Evolutionary conservation across 2,888 invertebrate genomes (phyloP).

Genomic region (Hemicrepidius hirtus): DNA sequence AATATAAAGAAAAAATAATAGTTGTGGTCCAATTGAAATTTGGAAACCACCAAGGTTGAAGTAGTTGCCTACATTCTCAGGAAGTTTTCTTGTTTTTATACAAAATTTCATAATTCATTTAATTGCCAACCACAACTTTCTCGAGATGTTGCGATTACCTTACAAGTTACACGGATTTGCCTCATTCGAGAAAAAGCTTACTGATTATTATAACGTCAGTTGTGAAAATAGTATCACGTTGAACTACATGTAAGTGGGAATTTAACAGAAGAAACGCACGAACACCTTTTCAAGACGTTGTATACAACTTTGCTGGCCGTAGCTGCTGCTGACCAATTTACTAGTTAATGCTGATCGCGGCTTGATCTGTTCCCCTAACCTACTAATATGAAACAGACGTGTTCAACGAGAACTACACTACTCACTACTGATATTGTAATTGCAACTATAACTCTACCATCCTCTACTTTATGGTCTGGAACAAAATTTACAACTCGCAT

Average conservation of each 20-base stretch:
- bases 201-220: slow-evolving; percentile 29
- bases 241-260: slow-evolving; percentile 23
- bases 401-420: slow-evolving; percentile 43
- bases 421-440: slow-evolving; percentile 10
- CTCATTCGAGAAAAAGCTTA: slow-evolving; percentile 26
- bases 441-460: slow-evolving; percentile 13
- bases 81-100: neutral
- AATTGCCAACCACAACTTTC: slow-evolving; percentile 26
- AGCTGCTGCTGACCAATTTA: slow-evolving; percentile 47
- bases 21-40: too few relatives aligned
- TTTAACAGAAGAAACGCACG: slow-evolving; percentile 45
- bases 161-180: slow-evolving; percentile 25
- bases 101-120: slow-evolving; percentile 12
- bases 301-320: slow-evolving; percentile 39
- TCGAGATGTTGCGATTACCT: slow-evolving; percentile 32
- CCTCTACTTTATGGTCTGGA: neutral
- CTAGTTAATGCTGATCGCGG: slow-evolving; percentile 49
- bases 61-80: neutral
- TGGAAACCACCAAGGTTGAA: neutral
- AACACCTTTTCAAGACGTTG: slow-evolving; percentile 43
- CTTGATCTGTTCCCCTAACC: slow-evolving; percentile 59
- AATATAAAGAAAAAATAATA: too few relatives aligned
- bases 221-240: slow-evolving; percentile 29
- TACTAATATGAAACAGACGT: slow-evolving; percentile 60
- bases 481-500: slow-evolving; percentile 5